These are phyloP conservation scores for Orthonychiurus folsomi DNA, from an alignment of 2,888 invertebrate genomes.

Conservation along the genomic window DNA sequence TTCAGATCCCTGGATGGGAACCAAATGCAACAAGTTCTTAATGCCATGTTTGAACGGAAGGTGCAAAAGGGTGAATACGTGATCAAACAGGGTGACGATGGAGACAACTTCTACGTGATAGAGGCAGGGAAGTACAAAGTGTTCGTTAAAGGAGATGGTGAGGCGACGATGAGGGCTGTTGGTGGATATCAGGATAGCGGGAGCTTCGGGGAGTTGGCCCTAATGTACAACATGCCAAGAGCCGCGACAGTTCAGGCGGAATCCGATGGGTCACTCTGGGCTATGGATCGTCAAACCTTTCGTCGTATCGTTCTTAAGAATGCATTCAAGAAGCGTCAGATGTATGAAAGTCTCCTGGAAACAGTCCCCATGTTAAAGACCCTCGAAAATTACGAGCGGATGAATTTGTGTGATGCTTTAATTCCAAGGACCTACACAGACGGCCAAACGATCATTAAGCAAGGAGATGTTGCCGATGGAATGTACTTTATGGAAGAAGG, in stretches of 20 bases:
- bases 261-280: conserved; percentile 85
- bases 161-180: conserved; percentile 54
- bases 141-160: conserved; percentile 57
- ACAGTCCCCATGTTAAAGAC: conserved; percentile 92
- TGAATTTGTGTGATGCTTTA: conserved; percentile 94
- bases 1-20: conserved; percentile 88
- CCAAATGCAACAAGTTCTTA: conserved; percentile 84
- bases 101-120: conserved; percentile 98
- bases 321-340: conserved; percentile 94
- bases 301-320: conserved; percentile 91
- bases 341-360: conserved; percentile 89
- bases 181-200: conserved; percentile 85
- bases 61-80: conserved; percentile 76
- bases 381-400: conserved; percentile 89
- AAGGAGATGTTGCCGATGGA: conserved; percentile 88
- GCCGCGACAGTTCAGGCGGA: conserved; percentile 85
- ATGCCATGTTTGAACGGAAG: conserved; percentile 95
- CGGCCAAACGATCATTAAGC: conserved; percentile 79
- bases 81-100: conserved; percentile 92
- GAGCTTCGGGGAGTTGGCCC: conserved; percentile 91
- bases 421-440: conserved; percentile 65
- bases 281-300: conserved; percentile 95
- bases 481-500: conserved; percentile 98
- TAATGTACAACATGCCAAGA: conserved; percentile 95
- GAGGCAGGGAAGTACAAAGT: conserved; percentile 77